A percentile compares a stretch with the other conserved stretches of the same genome.
Conservation (phyloP, 2,797 vertebrate genomes). For the Danio aesculapii region DNA sequence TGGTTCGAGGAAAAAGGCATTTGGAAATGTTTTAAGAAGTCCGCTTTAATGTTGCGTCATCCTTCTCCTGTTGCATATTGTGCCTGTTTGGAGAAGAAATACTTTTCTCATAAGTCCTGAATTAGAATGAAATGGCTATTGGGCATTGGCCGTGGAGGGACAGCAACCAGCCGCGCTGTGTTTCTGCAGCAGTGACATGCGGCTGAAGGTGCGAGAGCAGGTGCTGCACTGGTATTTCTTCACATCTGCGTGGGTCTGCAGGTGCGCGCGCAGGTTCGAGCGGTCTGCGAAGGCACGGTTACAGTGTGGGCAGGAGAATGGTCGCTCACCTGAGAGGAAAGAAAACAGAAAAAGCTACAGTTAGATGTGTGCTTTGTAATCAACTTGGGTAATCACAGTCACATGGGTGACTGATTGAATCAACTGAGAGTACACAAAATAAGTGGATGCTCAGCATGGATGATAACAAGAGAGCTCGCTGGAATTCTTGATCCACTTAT, state of each 20-base stretch:
- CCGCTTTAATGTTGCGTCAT: neutral
- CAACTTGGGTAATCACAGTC: neutral
- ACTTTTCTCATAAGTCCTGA: constrained; percentile 49
- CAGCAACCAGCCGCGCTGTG: constrained; percentile 92
- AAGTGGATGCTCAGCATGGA: constrained; percentile 68
- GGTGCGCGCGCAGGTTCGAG: constrained; percentile 95
- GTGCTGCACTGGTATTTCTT: constrained; percentile 95
- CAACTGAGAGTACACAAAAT: constrained; percentile 67
- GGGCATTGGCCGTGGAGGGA: constrained; percentile 71
- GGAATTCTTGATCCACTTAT: constrained; percentile 68
- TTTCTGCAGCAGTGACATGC: constrained; percentile 96
- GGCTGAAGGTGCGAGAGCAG: constrained; percentile 95
- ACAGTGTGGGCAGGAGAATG: constrained; percentile 88
- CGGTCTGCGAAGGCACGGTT: constrained; percentile 96
- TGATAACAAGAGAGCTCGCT: constrained; percentile 64
- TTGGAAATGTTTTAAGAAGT: constrained; percentile 18
- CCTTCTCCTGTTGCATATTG: neutral
- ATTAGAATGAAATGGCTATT: constrained; percentile 15
- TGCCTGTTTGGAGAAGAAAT: neutral
- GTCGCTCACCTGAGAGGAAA: constrained; percentile 76
- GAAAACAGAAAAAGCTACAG: constrained; percentile 16
- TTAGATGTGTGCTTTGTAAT: neutral
- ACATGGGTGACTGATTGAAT: constrained; percentile 72
- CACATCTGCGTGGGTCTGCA: constrained; percentile 96
- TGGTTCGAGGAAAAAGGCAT: neutral